These are phyloP conservation scores for Isaurus tuberculatus DNA, from an alignment of 92 coral and sea anemone genomes.

Conservation along the genomic window DNA sequence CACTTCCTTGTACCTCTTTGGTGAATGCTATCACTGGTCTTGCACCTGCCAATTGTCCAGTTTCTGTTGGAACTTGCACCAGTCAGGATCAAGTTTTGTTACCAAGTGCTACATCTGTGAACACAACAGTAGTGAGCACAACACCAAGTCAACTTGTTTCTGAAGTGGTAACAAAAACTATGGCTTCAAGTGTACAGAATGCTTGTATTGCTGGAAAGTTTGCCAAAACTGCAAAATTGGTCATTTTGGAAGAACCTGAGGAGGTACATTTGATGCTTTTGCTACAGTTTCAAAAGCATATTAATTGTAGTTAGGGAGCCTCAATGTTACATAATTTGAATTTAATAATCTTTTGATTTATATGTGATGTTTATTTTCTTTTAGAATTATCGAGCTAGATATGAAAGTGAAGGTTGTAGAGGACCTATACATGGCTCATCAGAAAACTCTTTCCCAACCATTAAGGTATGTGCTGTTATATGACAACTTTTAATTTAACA, in stretches of 20 bases:
- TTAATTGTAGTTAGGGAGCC: not conserved
- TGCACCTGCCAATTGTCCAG: conserved; percentile 22
- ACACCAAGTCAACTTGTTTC: not conserved
- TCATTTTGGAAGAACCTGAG: conserved; percentile 94
- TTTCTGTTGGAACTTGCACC: conserved; percentile 8
- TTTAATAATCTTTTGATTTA: not conserved
- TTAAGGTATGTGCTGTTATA: conserved; percentile 64
- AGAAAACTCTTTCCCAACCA: conserved; percentile 91
- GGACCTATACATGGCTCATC: conserved; percentile 98
- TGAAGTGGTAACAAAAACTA: not conserved
- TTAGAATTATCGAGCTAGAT: conserved; percentile 96
- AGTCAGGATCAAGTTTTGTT: conserved; percentile 4
- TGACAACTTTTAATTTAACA: too few relatives aligned
- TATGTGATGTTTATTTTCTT: not conserved
- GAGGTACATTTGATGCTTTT: conserved; percentile 67
- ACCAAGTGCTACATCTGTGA: not conserved
- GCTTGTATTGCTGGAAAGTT: not conserved
- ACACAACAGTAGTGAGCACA: not conserved
- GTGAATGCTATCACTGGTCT: not conserved
- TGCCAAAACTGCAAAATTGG: conserved; percentile 76
- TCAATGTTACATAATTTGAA: not conserved
- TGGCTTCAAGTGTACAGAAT: not conserved
- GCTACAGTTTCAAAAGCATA: too few relatives aligned
- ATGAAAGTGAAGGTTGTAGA: conserved; percentile 99
- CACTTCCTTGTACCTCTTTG: not conserved